Evolutionary conservation across 2,797 vertebrate genomes (phyloP), one percentile per base, ranked within the genome.

Genomic region (Sylvilagus floridanus): DNA sequence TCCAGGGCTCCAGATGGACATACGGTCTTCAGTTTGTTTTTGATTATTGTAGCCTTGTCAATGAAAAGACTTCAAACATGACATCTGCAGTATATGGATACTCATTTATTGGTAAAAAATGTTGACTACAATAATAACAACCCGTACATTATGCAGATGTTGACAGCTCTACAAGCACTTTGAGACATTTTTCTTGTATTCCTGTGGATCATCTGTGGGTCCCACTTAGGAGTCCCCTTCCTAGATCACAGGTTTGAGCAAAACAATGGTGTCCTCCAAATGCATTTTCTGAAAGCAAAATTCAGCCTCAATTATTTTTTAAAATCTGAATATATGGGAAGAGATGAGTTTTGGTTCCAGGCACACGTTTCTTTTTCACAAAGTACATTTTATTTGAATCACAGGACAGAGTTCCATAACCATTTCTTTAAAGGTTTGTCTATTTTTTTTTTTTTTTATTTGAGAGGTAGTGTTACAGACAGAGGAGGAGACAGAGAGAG

Each of bases 361-460:
- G 42, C 54, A 1, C 4, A 71, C 35, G 8, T 79, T 89, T 73
- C 30, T 52, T 21, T 86, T 93, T 87, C 77, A 72, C 65, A 85
- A 93, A 35, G 75, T 69, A 69, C 76, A 54, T 73, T 95, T 85
- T 79, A 65, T 85, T 84, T 90, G 66, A 76, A 82, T 90, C 52
- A 54, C 1, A n/a, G 63, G 87, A 12, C 26, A 79, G 22, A 6
- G 7, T 17, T 3, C 47, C 63, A 16, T 82, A 26, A 60, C 10
- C 76, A 10, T 85, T 72, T 94, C 9, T 47, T 47, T 47, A 47
- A 47, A 47, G 42, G 42, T 10, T 47, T 47, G 42, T 47, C 42
- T 47, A 8, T 47, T 47, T 47, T 47, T 47, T 47, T 47, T 47
- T 47, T 47, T 47, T 47, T 47, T 47, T 47, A 47, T 47, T 47